A percentile compares a stretch with the other conserved stretches of the same genome.
phyloP scores from a whole-genome alignment of 53 echinoderm and acorn worm species.

The Hippasteria phrygiana region DNA sequence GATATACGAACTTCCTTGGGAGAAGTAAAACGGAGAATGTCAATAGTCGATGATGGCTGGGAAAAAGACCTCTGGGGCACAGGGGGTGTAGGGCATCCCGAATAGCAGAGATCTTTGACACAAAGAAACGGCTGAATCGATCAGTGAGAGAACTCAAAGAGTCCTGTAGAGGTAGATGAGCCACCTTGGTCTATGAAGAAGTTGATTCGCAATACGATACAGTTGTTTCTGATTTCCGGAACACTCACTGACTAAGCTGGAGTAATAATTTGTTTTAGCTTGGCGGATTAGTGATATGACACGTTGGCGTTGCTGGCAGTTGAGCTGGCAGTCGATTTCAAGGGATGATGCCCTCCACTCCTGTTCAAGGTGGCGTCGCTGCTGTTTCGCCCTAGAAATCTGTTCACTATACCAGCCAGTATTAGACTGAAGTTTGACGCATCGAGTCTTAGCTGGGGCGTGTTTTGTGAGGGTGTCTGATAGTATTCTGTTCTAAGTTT shows the following conservation, averaged over 20 bases:
- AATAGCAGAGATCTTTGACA: conserved; percentile 14
- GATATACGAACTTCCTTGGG: neutral
- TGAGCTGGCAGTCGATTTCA: conserved; percentile 8
- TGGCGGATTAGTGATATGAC: conserved; percentile 5
- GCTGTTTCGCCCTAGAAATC: neutral
- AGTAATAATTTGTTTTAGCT: conserved; percentile 14
- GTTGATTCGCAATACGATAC: neutral
- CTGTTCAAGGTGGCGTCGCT: neutral
- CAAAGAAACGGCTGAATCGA: conserved; percentile 27
- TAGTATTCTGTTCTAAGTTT: no score
- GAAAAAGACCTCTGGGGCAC: neutral
- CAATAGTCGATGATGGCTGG: neutral
- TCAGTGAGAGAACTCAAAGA: neutral
- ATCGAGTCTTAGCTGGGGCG: neutral
- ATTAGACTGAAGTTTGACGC: neutral
- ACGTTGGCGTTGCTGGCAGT: conserved; percentile 9
- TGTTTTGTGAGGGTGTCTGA: no score
- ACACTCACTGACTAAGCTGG: neutral
- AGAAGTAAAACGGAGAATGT: neutral
- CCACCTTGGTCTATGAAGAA: conserved; percentile 11
- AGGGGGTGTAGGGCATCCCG: neutral
- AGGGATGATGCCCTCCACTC: neutral
- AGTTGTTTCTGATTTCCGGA: conserved; percentile 13
- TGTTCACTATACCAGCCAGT: neutral
- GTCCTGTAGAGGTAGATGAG: neutral